Conservation (phyloP, 1,140 invertebrate genomes). For the Musca domestica region DNA sequence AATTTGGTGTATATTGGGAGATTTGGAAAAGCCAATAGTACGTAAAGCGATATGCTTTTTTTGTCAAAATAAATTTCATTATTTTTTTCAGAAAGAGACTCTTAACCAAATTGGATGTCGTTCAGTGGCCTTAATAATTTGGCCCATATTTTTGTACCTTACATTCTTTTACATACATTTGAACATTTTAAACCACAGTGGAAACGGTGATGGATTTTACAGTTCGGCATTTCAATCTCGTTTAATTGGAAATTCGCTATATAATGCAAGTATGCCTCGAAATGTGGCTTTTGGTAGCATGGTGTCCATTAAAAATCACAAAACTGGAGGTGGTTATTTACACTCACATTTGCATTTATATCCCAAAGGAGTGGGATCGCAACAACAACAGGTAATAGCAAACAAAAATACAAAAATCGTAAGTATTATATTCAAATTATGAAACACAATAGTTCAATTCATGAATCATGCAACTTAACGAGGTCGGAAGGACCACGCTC, state of each 20-base stretch:
- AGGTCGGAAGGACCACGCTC: too few species aligned
- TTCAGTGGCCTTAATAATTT: constrained; percentile 77
- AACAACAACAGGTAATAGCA: constrained; percentile 91
- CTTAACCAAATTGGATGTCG: constrained; percentile 82
- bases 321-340: constrained; percentile 92
- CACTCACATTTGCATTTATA: constrained; percentile 97
- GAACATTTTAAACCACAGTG: constrained; percentile 82
- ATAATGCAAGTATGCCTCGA: constrained; percentile 90
- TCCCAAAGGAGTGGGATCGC: constrained; percentile 86
- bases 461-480: too few species aligned
- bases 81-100: constrained; percentile 66
- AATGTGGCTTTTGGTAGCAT: constrained; percentile 87
- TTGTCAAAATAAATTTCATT: neutral
- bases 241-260: constrained; percentile 91
- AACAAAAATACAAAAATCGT: too few species aligned
- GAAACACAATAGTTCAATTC: too few species aligned
- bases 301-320: constrained; percentile 90
- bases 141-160: constrained; percentile 80
- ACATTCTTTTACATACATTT: constrained; percentile 91
- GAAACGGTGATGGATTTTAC: constrained; percentile 95
- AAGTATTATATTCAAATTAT: too few species aligned
- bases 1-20: constrained; percentile 86
- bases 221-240: constrained; percentile 95
- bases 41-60: constrained; percentile 45
- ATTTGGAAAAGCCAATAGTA: constrained; percentile 77